phyloP scores from a whole-genome alignment of 1,140 invertebrate species.

The Armadillidium nasatum region DNA sequence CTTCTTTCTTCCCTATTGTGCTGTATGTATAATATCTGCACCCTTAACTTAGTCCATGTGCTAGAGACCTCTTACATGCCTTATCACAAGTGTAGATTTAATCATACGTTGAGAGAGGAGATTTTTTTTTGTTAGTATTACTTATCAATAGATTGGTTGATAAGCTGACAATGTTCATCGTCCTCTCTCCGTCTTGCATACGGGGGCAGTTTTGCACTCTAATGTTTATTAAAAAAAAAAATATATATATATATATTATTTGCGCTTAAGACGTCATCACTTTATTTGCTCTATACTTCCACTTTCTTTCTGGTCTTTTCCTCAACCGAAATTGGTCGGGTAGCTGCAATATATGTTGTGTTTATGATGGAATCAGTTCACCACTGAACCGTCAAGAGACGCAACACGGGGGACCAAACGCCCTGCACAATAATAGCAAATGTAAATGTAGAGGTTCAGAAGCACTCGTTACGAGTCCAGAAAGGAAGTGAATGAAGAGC shows the following conservation, averaged over 20 bases:
- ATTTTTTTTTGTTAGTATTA: neutral
- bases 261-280: neutral
- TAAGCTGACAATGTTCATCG: neutral
- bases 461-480: neutral
- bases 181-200: neutral
- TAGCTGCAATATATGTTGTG: neutral
- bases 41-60: conserved; percentile 40
- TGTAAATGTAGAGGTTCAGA: neutral
- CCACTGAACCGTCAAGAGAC: neutral
- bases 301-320: neutral
- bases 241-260: neutral
- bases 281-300: neutral
- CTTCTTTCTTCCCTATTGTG: conserved; percentile 33
- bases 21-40: conserved; percentile 38
- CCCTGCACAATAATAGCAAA: neutral
- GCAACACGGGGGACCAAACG: neutral
- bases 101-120: neutral
- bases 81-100: conserved; percentile 43
- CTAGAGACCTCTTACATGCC: conserved; percentile 44
- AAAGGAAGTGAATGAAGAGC: neutral
- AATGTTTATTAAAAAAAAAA: neutral
- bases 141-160: neutral
- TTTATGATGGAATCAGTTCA: neutral
- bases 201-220: neutral
- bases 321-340: neutral